Base-by-base conservation (phyloP, 2,797 vertebrate genomes). In the Aythya fuligula region DNA sequence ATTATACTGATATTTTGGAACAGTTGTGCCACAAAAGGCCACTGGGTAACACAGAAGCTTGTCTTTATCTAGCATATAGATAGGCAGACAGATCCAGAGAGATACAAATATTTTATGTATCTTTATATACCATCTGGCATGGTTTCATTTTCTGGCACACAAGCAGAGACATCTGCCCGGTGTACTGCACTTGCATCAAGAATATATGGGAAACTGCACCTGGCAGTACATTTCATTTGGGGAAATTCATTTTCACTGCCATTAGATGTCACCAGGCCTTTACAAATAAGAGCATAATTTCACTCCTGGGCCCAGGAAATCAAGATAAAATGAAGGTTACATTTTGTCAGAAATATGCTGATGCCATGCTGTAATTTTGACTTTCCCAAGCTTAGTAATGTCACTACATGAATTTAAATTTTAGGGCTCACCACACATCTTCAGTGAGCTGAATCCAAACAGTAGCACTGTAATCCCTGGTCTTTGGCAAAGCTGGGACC, bases 201-300 rank as follows among this genome's bases (percentile, higher is more conserved):
- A 43, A 66, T 27, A 11, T 75, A 54, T 30, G 70, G 34, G 28
- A 85, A 83, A 78, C 36, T 34, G 58, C 73, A 86, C 47, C 38
- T 39, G 89, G 85, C 25, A 60, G 66, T 61, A 51, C 5, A 38
- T 62, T 83, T 92, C 25, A 56, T 72, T 39, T 49, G 56, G 22
- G 54, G n/a, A 90, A 92, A 82, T 93, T 54, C 8, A 62, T 62
- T 85, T 75, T 86, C 36, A 4, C 16, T 90, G 57, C 56, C 76
- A 45, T 76, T 60, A 78, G 49, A 27, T 72, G 90, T 78, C 38
- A 81, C 7, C 34, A 69, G 30, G 53, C 73, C 47, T 90, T 54
- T 73, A 45, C 39, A 71, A 89, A 16, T 24, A 85, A 80, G 30
- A 69, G 34, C 47, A 30, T 34, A 41, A 57, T 90, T 45, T 77